These are phyloP conservation scores for Pangasius mekongensis DNA, from an alignment of 2,797 vertebrate species.

Conservation along the genomic window DNA sequence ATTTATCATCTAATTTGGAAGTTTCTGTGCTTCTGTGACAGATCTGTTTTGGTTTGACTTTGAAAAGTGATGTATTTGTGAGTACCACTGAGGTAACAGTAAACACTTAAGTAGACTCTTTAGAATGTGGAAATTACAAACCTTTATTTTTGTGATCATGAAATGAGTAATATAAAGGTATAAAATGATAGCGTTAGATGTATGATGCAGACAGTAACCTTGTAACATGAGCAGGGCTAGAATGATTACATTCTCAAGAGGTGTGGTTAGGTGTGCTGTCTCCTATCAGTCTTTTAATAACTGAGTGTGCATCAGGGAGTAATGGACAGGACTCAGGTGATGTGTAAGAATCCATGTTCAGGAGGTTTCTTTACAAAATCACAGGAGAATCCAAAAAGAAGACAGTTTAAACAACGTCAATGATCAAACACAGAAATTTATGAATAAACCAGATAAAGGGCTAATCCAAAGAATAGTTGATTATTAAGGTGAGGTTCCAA, in stretches of 20 bases:
- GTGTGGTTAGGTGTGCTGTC: neutral
- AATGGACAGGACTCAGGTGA: neutral
- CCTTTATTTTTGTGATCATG: neutral
- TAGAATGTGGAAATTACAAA: neutral
- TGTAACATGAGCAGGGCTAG: neutral
- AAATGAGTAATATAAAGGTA: neutral
- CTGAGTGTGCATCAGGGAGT: neutral
- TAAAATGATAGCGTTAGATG: too few species aligned
- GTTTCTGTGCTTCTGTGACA: neutral
- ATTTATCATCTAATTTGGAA: neutral
- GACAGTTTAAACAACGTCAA: too few species aligned
- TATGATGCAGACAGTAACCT: neutral
- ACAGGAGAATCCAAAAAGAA: neutral
- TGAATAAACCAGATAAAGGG: neutral
- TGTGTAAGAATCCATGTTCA: neutral
- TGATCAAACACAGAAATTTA: neutral
- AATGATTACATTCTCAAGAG: neutral
- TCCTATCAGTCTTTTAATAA: neutral
- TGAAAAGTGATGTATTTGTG: slow-evolving; percentile 1
- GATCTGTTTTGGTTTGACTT: neutral
- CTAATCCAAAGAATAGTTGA: neutral
- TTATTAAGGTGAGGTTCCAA: neutral
- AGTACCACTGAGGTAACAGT: neutral
- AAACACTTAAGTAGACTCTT: neutral
- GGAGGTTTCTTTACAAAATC: neutral